These are phyloP conservation scores for Hoplostethus mediterraneus DNA, from an alignment of 2,797 vertebrate species.

Conservation along the genomic window DNA sequence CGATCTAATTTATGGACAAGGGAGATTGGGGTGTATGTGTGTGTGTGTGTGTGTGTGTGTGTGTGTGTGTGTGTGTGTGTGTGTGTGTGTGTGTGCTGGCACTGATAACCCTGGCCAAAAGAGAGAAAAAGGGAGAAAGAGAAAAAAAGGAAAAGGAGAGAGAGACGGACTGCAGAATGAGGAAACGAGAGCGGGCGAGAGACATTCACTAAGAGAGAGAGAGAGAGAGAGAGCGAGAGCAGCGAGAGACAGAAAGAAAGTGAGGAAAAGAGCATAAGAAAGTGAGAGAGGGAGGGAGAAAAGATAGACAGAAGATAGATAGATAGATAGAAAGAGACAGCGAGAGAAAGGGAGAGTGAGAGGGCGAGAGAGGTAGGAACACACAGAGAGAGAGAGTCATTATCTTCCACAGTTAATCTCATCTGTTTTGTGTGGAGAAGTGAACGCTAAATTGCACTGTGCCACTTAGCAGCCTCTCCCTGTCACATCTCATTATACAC, in stretches of 20 bases:
- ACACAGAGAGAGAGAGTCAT: neutral
- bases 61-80: neutral
- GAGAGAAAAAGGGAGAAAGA: neutral
- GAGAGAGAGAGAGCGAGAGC: neutral
- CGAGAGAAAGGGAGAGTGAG: neutral
- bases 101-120: neutral
- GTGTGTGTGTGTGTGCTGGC: neutral
- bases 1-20: slow-evolving; percentile 50
- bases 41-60: neutral
- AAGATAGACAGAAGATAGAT: neutral
- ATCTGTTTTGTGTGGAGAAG: slow-evolving; percentile 42
- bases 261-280: neutral
- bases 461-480: slow-evolving; percentile 43
- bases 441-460: slow-evolving; percentile 35
- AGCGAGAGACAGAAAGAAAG: neutral
- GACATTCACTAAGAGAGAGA: neutral
- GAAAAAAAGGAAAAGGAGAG: neutral
- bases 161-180: neutral
- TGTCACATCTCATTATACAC: slow-evolving; percentile 43
- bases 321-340: neutral
- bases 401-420: slow-evolving; percentile 23
- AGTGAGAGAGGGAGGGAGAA: too few species aligned
- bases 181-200: neutral
- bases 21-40: neutral
- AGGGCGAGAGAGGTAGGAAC: neutral